These are phyloP conservation scores for Leptinotarsa tumamoca DNA, from an alignment of 2,888 invertebrate species.

Conservation along the genomic window DNA sequence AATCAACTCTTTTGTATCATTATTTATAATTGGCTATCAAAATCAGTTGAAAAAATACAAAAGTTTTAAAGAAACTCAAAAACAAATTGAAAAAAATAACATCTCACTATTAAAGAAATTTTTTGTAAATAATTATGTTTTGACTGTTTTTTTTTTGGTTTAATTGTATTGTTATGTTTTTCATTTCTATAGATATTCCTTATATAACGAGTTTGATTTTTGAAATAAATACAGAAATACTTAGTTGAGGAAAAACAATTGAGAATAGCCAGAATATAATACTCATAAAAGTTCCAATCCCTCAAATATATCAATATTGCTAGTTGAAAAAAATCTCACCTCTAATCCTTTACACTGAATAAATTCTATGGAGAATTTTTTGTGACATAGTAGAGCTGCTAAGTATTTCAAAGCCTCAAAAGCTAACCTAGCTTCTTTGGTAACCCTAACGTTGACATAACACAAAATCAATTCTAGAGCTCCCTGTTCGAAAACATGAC, in stretches of 20 bases:
- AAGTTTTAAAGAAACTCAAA: too few relatives aligned
- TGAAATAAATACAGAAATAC: not conserved
- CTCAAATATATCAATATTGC: too few relatives aligned
- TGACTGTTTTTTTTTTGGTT: too few relatives aligned
- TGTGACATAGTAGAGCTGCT: conserved; percentile 94
- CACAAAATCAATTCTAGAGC: conserved; percentile 90
- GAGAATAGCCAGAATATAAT: not conserved
- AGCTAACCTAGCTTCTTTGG: conserved; percentile 90
- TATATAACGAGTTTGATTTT: not conserved
- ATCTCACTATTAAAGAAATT: too few relatives aligned
- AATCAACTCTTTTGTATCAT: too few relatives aligned
- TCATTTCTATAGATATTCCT: too few relatives aligned
- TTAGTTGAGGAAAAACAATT: not conserved
- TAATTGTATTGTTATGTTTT: too few relatives aligned
- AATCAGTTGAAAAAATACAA: too few relatives aligned
- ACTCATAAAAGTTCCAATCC: too few relatives aligned
- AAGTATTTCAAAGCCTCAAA: conserved; percentile 97
- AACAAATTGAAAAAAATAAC: too few relatives aligned
- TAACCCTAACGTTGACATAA: conserved; percentile 89
- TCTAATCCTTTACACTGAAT: conserved; percentile 89
- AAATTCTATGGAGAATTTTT: conserved; percentile 97
- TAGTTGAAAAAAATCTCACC: conserved; percentile 62
- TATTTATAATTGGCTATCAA: too few relatives aligned
- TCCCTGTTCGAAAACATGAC: conserved; percentile 92
- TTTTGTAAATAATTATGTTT: too few relatives aligned